These are phyloP conservation scores for Leucania comma DNA, from an alignment of 2,888 invertebrate genomes.

Conservation along the genomic window DNA sequence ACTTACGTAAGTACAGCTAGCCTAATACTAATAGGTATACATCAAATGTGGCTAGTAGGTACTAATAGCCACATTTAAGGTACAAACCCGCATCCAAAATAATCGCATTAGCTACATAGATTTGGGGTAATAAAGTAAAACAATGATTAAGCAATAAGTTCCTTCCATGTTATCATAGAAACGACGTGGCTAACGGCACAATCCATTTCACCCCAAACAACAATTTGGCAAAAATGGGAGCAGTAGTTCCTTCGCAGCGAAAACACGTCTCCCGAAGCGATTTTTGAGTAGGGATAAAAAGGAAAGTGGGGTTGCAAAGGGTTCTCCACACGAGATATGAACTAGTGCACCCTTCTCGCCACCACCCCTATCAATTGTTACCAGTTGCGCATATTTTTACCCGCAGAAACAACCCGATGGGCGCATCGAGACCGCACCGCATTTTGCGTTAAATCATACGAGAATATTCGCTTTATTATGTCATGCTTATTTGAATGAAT, in stretches of 20 bases:
- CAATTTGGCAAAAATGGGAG: constrained; percentile 81
- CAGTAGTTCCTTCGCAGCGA: constrained; percentile 83
- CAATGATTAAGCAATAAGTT: constrained; percentile 29
- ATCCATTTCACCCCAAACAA: constrained; percentile 71
- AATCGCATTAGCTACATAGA: background rate
- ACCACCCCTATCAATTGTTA: constrained; percentile 86
- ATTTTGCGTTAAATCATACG: constrained; percentile 67
- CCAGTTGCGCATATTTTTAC: constrained; percentile 88
- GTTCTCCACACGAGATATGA: constrained; percentile 79
- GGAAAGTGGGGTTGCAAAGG: constrained; percentile 84
- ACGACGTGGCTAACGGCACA: constrained; percentile 64
- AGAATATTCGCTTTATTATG: constrained; percentile 60
- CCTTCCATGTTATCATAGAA: constrained; percentile 40
- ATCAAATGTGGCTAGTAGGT: no score
- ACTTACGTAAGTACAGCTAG: background rate
- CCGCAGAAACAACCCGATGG: constrained; percentile 75
- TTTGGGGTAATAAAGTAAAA: constrained; percentile 16
- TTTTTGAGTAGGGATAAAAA: constrained; percentile 88
- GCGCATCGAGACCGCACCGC: constrained; percentile 66
- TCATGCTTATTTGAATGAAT: constrained; percentile 54
- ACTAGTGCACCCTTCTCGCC: constrained; percentile 80
- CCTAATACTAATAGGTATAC: no score
- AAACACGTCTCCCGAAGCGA: constrained; percentile 83
- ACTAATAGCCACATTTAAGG: no score
- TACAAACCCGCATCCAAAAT: background rate